Conservation (phyloP, 2,113 vertebrate genomes). For the Pterocles burchelli region DNA sequence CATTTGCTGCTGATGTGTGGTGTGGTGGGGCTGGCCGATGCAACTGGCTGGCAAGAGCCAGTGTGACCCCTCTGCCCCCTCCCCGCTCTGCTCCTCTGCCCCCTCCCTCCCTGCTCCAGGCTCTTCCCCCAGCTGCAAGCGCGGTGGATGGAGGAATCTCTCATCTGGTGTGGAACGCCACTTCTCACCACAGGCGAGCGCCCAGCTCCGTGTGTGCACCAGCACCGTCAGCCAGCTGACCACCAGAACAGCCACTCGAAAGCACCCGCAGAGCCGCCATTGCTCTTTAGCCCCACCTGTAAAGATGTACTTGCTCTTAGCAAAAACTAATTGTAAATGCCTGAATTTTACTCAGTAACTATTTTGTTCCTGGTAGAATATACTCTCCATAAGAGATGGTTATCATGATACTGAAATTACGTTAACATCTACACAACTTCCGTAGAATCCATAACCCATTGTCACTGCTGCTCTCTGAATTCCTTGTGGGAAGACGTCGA, state of each 20-base stretch:
- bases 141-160: accelerated
- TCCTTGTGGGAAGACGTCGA: background rate
- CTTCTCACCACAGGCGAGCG: no score
- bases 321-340: accelerated
- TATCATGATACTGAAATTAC: background rate
- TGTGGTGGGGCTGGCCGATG: accelerated
- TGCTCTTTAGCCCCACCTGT: background rate
- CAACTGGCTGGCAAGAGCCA: no score
- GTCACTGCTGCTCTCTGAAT: background rate
- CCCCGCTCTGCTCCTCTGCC: no score
- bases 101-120: no score
- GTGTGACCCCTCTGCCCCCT: no score
- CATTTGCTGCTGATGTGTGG: no score
- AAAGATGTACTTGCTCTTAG: background rate
- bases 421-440: accelerated
- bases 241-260: no score
- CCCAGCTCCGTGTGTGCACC: background rate
- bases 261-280: background rate
- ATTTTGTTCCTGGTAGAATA: background rate
- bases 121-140: no score
- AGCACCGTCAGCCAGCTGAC: background rate
- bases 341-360: background rate
- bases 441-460: background rate
- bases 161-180: no score
- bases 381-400: background rate